Evolutionary conservation across 2,113 vertebrate species (phyloP).

Genomic region (Donacobius atricapilla): DNA sequence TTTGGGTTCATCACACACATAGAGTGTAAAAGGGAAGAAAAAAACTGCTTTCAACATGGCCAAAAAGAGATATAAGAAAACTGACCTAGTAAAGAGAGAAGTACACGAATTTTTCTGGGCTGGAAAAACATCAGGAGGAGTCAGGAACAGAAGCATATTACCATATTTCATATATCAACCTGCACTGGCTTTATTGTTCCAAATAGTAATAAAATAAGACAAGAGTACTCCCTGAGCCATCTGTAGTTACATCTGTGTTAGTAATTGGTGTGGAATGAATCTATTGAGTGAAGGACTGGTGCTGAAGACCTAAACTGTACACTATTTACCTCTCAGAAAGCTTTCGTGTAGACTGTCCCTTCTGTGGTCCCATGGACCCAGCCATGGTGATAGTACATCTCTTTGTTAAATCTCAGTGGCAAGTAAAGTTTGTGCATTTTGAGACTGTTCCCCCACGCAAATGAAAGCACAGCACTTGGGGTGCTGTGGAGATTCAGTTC

Average conservation of each 20-base stretch:
- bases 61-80: background rate
- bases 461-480: background rate
- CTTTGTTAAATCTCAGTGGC: background rate
- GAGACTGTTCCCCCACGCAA: background rate
- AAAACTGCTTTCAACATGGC: background rate
- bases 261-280: background rate
- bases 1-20: background rate
- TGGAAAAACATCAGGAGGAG: background rate
- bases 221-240: background rate
- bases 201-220: background rate
- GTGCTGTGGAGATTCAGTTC: rapidly evolving
- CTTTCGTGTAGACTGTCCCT: background rate
- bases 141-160: background rate
- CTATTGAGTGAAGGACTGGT: background rate
- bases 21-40: background rate
- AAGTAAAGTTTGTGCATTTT: background rate
- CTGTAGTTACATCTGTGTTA: background rate
- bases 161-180: rapidly evolving
- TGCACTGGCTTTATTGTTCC: background rate
- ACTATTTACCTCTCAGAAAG: background rate
- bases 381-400: background rate
- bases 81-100: background rate
- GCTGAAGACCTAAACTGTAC: background rate
- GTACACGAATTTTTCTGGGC: background rate
- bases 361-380: background rate